A percentile compares a stretch with the other conserved stretches of the same genome.
Evolutionary conservation across 2,113 vertebrate species (phyloP).

Genomic region (Triplophysa siluroides): DNA sequence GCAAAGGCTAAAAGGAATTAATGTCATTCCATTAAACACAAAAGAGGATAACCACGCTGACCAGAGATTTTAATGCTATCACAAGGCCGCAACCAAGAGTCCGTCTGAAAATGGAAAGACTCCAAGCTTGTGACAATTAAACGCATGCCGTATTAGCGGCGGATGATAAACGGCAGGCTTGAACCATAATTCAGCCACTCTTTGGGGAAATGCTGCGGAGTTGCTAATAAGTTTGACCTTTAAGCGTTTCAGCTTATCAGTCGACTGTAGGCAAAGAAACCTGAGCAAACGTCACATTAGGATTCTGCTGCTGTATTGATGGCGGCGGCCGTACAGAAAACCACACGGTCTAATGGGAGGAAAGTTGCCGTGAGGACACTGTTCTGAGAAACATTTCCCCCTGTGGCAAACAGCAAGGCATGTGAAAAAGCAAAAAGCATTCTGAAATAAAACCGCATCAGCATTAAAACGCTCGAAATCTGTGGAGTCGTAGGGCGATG

Average conservation of each 20-base stretch:
- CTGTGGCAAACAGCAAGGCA: slow-evolving; percentile 12
- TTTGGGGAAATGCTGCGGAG: background rate
- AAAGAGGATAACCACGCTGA: too few species aligned
- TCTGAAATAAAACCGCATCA: background rate
- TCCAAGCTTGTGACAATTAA: background rate
- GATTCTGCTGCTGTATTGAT: slow-evolving; percentile 10
- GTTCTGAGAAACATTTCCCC: background rate
- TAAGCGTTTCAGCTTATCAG: slow-evolving; percentile 33
- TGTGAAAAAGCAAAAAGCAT: slow-evolving; percentile 8
- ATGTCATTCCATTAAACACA: too few species aligned
- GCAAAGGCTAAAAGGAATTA: too few species aligned
- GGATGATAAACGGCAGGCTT: slow-evolving; percentile 4
- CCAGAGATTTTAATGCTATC: background rate
- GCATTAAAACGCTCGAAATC: slow-evolving; percentile 7
- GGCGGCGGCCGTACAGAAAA: slow-evolving; percentile 5
- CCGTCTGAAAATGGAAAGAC: background rate
- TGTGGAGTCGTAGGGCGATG: slow-evolving; percentile 10
- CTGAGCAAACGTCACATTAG: slow-evolving; percentile 32
- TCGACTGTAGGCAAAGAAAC: slow-evolving; percentile 27
- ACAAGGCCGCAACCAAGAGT: background rate
- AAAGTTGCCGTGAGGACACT: slow-evolving; percentile 29
- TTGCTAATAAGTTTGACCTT: slow-evolving; percentile 55
- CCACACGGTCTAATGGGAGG: slow-evolving; percentile 21
- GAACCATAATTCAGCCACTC: background rate
- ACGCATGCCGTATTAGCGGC: background rate